phyloP scores from a whole-genome alignment of 2,113 vertebrate species.

The Callipepla californica region DNA sequence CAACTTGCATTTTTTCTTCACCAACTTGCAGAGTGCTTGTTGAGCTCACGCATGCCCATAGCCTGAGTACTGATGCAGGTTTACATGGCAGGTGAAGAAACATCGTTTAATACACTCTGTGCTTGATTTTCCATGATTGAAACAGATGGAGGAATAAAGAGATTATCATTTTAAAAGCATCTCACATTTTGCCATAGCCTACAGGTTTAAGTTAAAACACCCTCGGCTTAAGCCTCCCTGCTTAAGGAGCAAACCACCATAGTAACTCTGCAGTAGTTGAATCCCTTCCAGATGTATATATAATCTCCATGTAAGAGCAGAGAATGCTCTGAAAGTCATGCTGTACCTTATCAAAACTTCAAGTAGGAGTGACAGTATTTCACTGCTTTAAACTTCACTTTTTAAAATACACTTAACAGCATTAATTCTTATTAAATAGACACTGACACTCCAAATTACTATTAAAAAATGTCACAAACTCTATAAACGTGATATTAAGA shows the following conservation, averaged over 20 bases:
- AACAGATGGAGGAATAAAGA: background rate
- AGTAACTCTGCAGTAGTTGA: background rate
- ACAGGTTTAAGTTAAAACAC: background rate
- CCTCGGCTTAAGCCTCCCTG: background rate
- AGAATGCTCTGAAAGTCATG: background rate
- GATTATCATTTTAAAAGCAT: background rate
- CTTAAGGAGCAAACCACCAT: background rate
- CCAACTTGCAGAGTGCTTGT: background rate
- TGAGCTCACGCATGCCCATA: background rate
- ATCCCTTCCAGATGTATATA: background rate
- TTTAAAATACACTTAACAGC: background rate
- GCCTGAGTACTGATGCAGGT: background rate
- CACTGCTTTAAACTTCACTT: background rate
- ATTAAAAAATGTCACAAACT: background rate
- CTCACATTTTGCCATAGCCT: background rate
- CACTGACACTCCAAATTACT: background rate
- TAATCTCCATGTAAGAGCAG: background rate
- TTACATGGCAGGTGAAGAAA: background rate
- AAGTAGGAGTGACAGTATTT: background rate
- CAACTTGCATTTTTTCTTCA: background rate
- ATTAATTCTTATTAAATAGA: background rate
- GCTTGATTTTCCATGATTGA: background rate
- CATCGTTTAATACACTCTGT: background rate
- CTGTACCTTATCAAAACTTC: background rate
- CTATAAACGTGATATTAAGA: background rate